A percentile compares a stretch with the other conserved stretches of the same genome.
Evolutionary conservation across 2,797 vertebrate species (phyloP).

Genomic region (Neomorphus geoffroyi): DNA sequence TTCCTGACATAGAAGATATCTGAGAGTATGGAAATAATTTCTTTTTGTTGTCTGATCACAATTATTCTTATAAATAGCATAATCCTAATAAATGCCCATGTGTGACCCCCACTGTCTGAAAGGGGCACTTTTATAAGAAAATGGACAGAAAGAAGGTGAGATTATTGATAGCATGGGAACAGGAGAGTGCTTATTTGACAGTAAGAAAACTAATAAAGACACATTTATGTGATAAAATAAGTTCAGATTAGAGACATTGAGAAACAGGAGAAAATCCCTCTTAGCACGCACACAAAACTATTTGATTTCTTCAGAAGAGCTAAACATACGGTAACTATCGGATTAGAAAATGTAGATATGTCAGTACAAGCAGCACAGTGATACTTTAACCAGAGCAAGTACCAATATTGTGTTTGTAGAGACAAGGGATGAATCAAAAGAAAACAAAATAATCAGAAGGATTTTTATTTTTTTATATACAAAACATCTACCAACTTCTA

Average conservation of each 20-base stretch:
- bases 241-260: neutral
- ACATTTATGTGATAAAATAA: neutral
- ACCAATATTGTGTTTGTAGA: neutral
- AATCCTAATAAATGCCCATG: neutral
- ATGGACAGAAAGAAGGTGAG: neutral
- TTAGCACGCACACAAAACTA: neutral
- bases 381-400: neutral
- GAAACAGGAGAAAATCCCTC: neutral
- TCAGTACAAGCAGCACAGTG: neutral
- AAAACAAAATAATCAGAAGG: neutral
- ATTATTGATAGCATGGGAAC: neutral
- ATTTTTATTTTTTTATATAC: neutral
- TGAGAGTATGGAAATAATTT: neutral
- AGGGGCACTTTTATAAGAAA: neutral
- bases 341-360: neutral
- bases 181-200: neutral
- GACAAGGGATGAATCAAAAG: neutral
- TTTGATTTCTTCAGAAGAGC: neutral
- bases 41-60: neutral
- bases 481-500: neutral
- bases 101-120: neutral
- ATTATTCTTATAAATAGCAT: neutral
- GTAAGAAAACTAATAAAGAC: neutral
- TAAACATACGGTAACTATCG: neutral
- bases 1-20: neutral